Conservation (phyloP, 1,140 invertebrate genomes). For the Ceratina australensis region DNA sequence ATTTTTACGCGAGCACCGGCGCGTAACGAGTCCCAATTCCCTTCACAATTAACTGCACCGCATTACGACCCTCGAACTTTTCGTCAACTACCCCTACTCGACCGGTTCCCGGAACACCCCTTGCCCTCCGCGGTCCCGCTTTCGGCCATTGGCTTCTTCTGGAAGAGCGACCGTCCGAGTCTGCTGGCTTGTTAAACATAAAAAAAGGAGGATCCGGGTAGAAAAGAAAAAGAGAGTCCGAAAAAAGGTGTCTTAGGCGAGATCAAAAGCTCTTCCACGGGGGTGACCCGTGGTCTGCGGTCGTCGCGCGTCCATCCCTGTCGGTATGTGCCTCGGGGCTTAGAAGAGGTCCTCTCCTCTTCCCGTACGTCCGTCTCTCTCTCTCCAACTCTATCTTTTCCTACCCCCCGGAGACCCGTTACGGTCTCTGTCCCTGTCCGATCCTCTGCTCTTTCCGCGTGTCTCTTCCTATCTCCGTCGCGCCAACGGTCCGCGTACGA, state of each 20-base stretch:
- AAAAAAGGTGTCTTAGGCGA: conserved; percentile 63
- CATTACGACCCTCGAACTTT: conserved; percentile 46
- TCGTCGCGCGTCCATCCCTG: conserved; percentile 59
- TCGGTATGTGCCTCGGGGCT: conserved; percentile 33
- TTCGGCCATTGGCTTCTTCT: conserved; percentile 5
- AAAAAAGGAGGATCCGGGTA: background rate
- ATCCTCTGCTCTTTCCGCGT: background rate
- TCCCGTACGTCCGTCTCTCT: background rate
- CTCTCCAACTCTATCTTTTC: background rate
- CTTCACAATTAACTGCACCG: conserved; percentile 49
- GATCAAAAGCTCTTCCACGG: conserved; percentile 66
- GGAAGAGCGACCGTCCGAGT: conserved; percentile 38
- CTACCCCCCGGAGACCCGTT: too few species aligned
- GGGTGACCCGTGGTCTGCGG: conserved; percentile 55
- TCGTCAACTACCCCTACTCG: conserved; percentile 34
- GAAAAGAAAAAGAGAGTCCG: conserved; percentile 52
- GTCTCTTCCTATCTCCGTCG: conserved; percentile 25
- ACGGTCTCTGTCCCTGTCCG: background rate
- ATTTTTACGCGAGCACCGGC: conserved; percentile 37
- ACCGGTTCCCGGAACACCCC: background rate
- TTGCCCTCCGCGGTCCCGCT: background rate
- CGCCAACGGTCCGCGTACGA: conserved; percentile 36
- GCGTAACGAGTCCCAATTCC: conserved; percentile 54
- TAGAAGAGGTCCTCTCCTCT: conserved; percentile 32
- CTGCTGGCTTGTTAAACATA: conserved; percentile 51